Conservation (phyloP, 2,888 invertebrate species). For the Hypolimnas misippus region DNA sequence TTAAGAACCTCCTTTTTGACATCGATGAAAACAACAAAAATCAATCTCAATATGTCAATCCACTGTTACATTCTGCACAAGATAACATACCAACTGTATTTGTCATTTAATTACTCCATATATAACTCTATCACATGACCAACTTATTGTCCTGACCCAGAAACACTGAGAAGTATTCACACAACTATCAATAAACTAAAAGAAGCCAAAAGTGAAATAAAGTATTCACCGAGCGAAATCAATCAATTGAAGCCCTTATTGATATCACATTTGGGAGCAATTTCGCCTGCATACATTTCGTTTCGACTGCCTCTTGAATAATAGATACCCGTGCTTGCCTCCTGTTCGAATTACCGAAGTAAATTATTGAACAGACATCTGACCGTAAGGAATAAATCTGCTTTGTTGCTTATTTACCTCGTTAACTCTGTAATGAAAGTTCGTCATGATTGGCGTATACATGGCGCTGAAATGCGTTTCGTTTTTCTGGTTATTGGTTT, state of each 20-base stretch:
- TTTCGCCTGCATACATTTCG: constrained; percentile 54
- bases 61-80: too few relatives aligned
- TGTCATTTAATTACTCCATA: background rate
- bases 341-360: constrained; percentile 69
- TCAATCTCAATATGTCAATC: too few relatives aligned
- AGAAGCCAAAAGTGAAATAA: constrained; percentile 40
- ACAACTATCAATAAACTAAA: constrained; percentile 39
- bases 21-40: too few relatives aligned
- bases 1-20: too few relatives aligned
- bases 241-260: constrained; percentile 28
- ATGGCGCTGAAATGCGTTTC: background rate
- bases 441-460: constrained; percentile 20
- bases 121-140: background rate
- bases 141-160: constrained; percentile 4
- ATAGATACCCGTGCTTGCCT: constrained; percentile 62
- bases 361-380: constrained; percentile 75
- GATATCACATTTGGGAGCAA: constrained; percentile 29
- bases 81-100: background rate
- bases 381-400: constrained; percentile 64
- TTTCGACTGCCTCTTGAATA: constrained; percentile 68
- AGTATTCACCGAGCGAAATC: constrained; percentile 21
- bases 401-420: constrained; percentile 50
- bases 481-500: background rate
- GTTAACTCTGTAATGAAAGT: constrained; percentile 26
- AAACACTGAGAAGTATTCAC: constrained; percentile 33